Conservation (phyloP, 2,888 invertebrate genomes). For the Neria commutata region DNA sequence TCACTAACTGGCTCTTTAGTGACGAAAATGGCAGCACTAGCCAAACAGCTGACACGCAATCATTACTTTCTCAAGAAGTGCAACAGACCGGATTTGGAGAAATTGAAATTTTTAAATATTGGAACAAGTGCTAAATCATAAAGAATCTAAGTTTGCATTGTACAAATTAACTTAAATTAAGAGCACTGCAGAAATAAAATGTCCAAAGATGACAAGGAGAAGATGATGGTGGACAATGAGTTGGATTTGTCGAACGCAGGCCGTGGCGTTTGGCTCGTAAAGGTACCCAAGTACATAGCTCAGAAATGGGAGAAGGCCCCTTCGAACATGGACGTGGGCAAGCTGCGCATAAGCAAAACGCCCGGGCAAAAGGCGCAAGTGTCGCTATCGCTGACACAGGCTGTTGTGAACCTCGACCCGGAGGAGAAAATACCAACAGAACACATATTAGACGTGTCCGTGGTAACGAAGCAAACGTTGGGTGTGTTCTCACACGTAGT, state of each 20-base stretch:
- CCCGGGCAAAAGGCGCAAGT: constrained; percentile 87
- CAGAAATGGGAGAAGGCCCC: constrained; percentile 91
- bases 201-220: constrained; percentile 60
- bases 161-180: too few relatives aligned
- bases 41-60: too few relatives aligned
- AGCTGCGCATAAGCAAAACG: constrained; percentile 82
- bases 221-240: constrained; percentile 74
- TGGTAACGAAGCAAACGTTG: constrained; percentile 87
- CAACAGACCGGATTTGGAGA: too few relatives aligned
- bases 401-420: constrained; percentile 78
- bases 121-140: too few relatives aligned
- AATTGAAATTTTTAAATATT: too few relatives aligned
- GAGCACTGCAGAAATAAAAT: constrained; percentile 40
- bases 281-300: constrained; percentile 94
- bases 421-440: constrained; percentile 89
- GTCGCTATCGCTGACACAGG: constrained; percentile 81
- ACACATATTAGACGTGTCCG: constrained; percentile 89
- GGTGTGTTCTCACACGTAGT: constrained; percentile 89
- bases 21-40: too few relatives aligned
- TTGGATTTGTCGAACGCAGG: constrained; percentile 88
- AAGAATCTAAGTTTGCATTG: too few relatives aligned
- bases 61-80: too few relatives aligned
- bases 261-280: constrained; percentile 95
- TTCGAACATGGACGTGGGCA: constrained; percentile 92
- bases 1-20: too few relatives aligned